These are phyloP conservation scores for Cephus pulcher DNA, from an alignment of 2,888 invertebrate species.

Conservation along the genomic window DNA sequence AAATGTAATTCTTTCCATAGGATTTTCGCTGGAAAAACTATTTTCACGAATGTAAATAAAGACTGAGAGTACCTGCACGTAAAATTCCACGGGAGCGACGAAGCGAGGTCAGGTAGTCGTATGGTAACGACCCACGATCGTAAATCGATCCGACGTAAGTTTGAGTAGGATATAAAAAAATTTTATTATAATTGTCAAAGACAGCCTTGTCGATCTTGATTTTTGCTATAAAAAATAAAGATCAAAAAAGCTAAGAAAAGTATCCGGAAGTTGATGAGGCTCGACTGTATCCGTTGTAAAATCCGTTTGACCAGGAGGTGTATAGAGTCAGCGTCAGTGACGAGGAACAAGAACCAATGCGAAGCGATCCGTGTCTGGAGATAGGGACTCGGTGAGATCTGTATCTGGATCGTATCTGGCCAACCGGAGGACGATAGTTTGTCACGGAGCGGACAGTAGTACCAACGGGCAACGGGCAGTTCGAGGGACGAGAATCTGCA, in stretches of 20 bases:
- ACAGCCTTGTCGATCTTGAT: background rate
- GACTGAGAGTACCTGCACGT: background rate
- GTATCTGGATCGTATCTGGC: background rate
- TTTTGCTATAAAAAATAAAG: background rate
- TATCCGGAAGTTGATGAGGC: background rate
- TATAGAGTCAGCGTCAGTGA: background rate
- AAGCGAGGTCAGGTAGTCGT: background rate
- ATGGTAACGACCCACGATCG: background rate
- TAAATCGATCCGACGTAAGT: background rate
- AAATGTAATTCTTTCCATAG: background rate
- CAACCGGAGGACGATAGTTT: background rate
- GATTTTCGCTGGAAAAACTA: background rate
- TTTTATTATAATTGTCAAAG: background rate
- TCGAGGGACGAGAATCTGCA: slow-evolving; percentile 15
- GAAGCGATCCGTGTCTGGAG: background rate
- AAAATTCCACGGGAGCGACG: background rate
- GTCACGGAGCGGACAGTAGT: slow-evolving; percentile 1
- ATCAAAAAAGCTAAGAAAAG: background rate
- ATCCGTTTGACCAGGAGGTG: background rate
- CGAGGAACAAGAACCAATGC: background rate
- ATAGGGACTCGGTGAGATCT: background rate
- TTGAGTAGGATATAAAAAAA: background rate
- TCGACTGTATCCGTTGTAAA: background rate
- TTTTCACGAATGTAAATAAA: background rate
- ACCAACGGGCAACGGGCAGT: background rate